Base-by-base conservation (phyloP, 2,888 invertebrate genomes). In the Neoaliturus tenellus region DNA sequence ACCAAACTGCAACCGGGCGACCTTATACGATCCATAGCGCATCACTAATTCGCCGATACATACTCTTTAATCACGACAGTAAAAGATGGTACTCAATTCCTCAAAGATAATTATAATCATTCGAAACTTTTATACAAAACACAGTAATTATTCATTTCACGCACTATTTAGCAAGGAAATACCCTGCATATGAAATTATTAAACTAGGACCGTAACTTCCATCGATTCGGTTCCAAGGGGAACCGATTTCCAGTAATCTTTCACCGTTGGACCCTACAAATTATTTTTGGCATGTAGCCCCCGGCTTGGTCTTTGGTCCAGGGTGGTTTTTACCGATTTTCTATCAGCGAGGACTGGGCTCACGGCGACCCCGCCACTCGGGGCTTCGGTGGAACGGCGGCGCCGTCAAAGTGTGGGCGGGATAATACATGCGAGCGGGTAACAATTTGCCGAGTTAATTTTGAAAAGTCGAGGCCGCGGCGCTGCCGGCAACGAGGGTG, bases 321-420 rank as follows among this genome's bases (percentile, higher is more conserved):
- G 78, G 78, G 55, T 78, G 23, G 78, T 23, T 78, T 55, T 78
- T 78, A 78, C 78, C 78, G 35, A 78, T 78, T 78, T 78, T 31
- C 31, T 78, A 48, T 39, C 69, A 75, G 28, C 44, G 41, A 44
- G 8, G 28, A 28, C 73, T 23, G 28, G 25, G 33, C 78, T 48
- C 20, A 78, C 31, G n/a, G 4, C 33, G 33, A 55, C 33, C 78
- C 78, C 48, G 78, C n/a, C n/a, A n/a, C n/a, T n/a, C n/a, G 35
- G 35, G 55, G 28, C 25, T 44, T 39, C 73, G 6, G 44, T n/a
- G n/a, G n/a, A n/a, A n/a, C n/a, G 55, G 78, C 78, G 78, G 78
- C 55, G 55, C 35, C 78, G 0, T 75, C 78, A 78, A 78, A 78
- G 78, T 78, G 55, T 28, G 55, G 78, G 78, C 55, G 78, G 78